Conservation (phyloP, 2,888 invertebrate genomes). For the Ceratothoa steindachneri region DNA sequence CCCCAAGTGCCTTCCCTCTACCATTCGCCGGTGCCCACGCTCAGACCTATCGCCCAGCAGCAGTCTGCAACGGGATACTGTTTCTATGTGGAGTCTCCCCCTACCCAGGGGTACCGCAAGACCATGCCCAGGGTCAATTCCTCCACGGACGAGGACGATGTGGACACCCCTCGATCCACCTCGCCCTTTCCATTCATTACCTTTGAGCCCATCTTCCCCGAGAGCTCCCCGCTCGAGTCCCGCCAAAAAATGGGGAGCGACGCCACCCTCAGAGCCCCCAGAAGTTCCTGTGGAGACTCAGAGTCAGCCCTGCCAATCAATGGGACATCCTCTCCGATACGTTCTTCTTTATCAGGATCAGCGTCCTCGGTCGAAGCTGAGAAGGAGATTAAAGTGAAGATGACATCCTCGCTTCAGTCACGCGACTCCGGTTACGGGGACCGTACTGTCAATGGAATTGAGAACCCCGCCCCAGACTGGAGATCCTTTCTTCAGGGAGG, state of each 20-base stretch:
- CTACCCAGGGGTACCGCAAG: constrained; percentile 6
- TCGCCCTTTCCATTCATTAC: constrained; percentile 39
- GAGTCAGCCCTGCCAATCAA: neutral
- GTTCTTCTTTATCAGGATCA: neutral
- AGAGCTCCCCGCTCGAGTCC: neutral
- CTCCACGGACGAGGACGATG: constrained; percentile 30
- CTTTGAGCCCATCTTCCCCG: constrained; percentile 40
- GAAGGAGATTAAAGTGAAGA: constrained; percentile 24
- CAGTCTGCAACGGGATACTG: constrained; percentile 29
- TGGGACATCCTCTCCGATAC: neutral
- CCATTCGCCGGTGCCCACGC: neutral
- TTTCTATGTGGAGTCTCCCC: constrained; percentile 44
- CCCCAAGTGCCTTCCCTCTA: constrained; percentile 15
- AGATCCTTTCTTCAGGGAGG: constrained; percentile 18
- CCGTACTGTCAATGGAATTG: constrained; percentile 30
- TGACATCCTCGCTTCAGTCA: constrained; percentile 41
- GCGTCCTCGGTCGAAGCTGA: neutral
- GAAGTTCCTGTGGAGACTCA: neutral
- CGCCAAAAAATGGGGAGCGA: constrained; percentile 1
- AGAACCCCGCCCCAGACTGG: constrained; percentile 22
- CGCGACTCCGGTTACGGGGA: constrained; percentile 44
- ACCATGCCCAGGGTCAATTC: constrained; percentile 15
- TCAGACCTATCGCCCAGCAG: neutral
- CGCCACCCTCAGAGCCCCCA: neutral
- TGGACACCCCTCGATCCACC: constrained; percentile 22